phyloP scores from a whole-genome alignment of 2,888 invertebrate genomes.

The Acleris laterana region DNA sequence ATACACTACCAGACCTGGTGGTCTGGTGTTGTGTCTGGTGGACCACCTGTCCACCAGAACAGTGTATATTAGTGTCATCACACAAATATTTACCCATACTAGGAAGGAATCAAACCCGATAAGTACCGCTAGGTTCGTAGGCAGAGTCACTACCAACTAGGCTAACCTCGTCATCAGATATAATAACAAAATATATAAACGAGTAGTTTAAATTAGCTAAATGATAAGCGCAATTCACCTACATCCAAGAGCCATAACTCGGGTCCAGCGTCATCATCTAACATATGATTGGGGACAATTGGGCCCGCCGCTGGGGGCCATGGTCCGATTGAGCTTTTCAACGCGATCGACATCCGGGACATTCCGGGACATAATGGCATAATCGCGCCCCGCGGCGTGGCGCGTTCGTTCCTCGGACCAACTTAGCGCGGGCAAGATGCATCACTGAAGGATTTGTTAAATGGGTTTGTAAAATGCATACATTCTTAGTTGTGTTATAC shows the following conservation, averaged over 20 bases:
- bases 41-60: too few relatives aligned
- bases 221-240: constrained; percentile 30
- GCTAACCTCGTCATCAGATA: not conserved
- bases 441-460: constrained; percentile 1
- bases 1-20: too few relatives aligned
- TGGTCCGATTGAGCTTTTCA: constrained; percentile 62
- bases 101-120: too few relatives aligned
- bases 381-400: constrained; percentile 70
- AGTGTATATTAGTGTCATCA: too few relatives aligned
- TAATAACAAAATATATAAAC: not conserved
- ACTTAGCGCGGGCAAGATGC: constrained; percentile 17
- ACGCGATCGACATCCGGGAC: constrained; percentile 63
- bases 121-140: too few relatives aligned
- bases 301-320: constrained; percentile 61
- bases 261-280: constrained; percentile 34
- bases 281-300: constrained; percentile 60
- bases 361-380: constrained; percentile 69
- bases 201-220: constrained; percentile 3
- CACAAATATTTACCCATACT: too few relatives aligned
- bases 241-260: constrained; percentile 36
- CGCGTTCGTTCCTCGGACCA: constrained; percentile 28
- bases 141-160: too few relatives aligned
- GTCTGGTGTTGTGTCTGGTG: too few relatives aligned
- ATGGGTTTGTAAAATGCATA: too few relatives aligned
- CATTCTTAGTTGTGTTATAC: too few relatives aligned